phyloP scores from a whole-genome alignment of 1,140 invertebrate genomes.

The Papilio dardanus region DNA sequence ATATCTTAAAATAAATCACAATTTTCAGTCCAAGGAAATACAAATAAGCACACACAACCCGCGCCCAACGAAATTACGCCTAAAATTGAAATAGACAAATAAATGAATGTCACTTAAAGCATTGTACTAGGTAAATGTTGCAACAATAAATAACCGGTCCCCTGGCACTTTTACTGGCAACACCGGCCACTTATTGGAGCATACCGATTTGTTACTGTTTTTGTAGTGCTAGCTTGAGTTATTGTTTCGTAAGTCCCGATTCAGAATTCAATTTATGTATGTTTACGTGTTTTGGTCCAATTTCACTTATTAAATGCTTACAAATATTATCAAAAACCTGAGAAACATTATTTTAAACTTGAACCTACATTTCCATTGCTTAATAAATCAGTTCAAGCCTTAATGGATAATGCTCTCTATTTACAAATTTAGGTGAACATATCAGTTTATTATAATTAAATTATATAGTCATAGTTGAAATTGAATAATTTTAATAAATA shows the following conservation, averaged over 20 bases:
- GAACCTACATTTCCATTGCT: neutral
- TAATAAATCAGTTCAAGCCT: no score
- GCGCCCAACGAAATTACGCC: neutral
- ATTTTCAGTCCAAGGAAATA: conserved; percentile 5
- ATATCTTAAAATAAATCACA: conserved; percentile 10
- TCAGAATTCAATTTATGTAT: conserved; percentile 20
- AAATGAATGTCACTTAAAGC: conserved; percentile 55
- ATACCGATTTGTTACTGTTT: conserved; percentile 36
- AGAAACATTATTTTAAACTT: neutral
- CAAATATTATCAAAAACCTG: neutral
- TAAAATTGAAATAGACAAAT: conserved; percentile 40
- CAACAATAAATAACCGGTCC: conserved; percentile 50
- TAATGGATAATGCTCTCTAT: neutral
- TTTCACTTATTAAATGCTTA: neutral
- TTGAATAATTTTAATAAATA: neutral
- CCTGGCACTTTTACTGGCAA: conserved; percentile 53
- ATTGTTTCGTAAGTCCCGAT: conserved; percentile 27
- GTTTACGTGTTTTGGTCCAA: neutral
- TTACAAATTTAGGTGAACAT: neutral
- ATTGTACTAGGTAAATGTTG: conserved; percentile 51
- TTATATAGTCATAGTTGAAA: neutral
- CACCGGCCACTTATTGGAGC: conserved; percentile 46
- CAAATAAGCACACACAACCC: neutral
- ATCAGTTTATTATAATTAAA: neutral
- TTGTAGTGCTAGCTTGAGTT: conserved; percentile 32